Evolutionary conservation across 2,113 vertebrate genomes (phyloP).

Genomic region (Saguinus imperator): DNA sequence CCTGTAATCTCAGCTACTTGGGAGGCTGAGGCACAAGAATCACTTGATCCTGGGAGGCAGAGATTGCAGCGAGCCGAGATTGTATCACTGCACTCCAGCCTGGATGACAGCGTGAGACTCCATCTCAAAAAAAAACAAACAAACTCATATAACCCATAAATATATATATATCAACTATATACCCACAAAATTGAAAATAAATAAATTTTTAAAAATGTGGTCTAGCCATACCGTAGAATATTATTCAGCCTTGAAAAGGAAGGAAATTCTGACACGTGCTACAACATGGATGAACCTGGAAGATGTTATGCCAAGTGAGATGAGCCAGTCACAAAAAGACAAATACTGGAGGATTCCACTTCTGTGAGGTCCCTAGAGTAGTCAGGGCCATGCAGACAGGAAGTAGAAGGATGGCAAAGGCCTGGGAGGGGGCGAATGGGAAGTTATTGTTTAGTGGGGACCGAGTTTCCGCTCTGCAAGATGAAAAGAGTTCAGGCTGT

Average conservation of each 20-base stretch:
- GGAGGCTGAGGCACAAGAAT: too few species aligned
- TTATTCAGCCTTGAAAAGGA: not conserved
- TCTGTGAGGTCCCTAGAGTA: accelerated
- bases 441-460: not conserved
- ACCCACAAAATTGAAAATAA: too few species aligned
- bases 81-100: too few species aligned
- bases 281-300: not conserved
- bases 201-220: not conserved
- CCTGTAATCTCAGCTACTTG: too few species aligned
- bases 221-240: accelerated
- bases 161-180: too few species aligned
- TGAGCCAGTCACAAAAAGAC: not conserved
- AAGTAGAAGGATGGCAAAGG: not conserved
- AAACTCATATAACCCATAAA: too few species aligned
- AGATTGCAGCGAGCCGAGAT: too few species aligned
- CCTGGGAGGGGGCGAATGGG: not conserved
- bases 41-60: too few species aligned
- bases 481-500: not conserved
- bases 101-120: too few species aligned
- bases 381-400: not conserved
- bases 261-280: not conserved
- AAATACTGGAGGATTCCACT: not conserved
- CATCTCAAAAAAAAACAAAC: too few species aligned
- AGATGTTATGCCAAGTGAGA: not conserved
- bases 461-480: not conserved